Conservation (phyloP, 64 coral and sea anemone genomes). For the Dendrophyllia cribrosa region DNA sequence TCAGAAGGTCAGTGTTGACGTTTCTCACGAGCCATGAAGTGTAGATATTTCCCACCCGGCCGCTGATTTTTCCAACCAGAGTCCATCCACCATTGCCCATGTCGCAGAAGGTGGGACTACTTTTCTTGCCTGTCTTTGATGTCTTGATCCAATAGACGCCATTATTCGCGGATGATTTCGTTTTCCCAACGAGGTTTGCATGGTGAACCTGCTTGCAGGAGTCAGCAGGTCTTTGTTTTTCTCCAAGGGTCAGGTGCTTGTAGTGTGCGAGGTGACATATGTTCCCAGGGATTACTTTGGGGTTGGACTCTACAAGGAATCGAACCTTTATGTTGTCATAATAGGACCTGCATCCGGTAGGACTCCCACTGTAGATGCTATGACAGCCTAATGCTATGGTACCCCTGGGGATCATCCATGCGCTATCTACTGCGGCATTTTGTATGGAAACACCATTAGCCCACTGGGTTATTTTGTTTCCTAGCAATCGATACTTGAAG, state of each 20-base stretch:
- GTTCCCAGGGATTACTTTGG: slow-evolving; percentile 20
- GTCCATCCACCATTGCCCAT: slow-evolving; percentile 88
- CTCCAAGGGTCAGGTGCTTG: slow-evolving; percentile 7
- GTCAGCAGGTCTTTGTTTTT: slow-evolving; percentile 62
- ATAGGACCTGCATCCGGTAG: neutral
- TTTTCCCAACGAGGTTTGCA: slow-evolving; percentile 16
- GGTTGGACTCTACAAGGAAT: neutral
- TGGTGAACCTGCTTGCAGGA: slow-evolving; percentile 84
- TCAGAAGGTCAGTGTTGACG: slow-evolving; percentile 42
- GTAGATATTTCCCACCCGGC: slow-evolving; percentile 65
- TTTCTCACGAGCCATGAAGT: slow-evolving; percentile 69
- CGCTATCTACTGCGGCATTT: neutral
- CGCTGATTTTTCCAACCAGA: slow-evolving; percentile 87
- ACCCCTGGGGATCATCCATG: slow-evolving; percentile 39
- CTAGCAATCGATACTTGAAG: slow-evolving; percentile 68
- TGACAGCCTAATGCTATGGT: slow-evolving; percentile 25
- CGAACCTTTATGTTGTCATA: slow-evolving; percentile 62
- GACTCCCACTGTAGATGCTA: neutral
- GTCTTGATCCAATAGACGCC: slow-evolving; percentile 87
- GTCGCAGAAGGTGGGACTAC: slow-evolving; percentile 72
- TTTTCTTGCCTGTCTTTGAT: neutral
- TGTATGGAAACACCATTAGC: slow-evolving; percentile 66
- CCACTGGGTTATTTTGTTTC: slow-evolving; percentile 76
- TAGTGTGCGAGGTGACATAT: slow-evolving; percentile 24
- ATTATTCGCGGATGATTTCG: slow-evolving; percentile 26